Percentiles rank a stretch among this genome's conserved stretches.
phyloP scores from a whole-genome alignment of 1,140 invertebrate species.

The Zaprionus lachaisei region DNA sequence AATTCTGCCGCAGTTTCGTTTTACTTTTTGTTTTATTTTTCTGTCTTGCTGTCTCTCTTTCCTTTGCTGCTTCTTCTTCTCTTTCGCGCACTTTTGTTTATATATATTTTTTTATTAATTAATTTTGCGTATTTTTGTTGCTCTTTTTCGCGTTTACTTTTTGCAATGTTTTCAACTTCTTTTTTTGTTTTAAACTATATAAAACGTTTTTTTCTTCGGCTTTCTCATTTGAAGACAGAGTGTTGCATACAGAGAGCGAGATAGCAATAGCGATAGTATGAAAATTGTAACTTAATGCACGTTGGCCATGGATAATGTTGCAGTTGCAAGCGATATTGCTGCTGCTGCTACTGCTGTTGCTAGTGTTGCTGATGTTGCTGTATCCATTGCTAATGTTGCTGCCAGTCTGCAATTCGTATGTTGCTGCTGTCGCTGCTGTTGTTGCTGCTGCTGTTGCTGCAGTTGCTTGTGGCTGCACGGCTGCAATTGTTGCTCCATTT shows the following conservation, averaged over 20 bases:
- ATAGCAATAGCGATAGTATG: conserved; percentile 6
- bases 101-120: conserved; percentile 24
- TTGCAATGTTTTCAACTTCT: conserved; percentile 30
- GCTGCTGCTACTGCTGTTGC: conserved; percentile 8
- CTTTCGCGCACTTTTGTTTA: conserved; percentile 38
- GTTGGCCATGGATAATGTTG: conserved; percentile 24
- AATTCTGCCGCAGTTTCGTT: conserved; percentile 58
- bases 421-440: conserved; percentile 31
- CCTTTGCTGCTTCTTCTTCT: conserved; percentile 32
- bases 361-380: conserved; percentile 23
- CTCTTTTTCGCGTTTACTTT: conserved; percentile 39
- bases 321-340: conserved; percentile 2
- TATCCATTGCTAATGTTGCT: conserved; percentile 15
- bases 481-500: conserved; percentile 54
- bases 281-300: conserved; percentile 25
- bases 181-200: conserved; percentile 52
- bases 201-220: conserved; percentile 51
- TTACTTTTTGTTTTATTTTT: conserved; percentile 30
- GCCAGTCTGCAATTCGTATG: conserved; percentile 20
- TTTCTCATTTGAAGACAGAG: conserved; percentile 55
- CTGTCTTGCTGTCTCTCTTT: conserved; percentile 12
- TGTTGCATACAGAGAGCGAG: conserved; percentile 4
- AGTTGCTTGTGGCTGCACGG: conserved; percentile 33
- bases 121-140: conserved; percentile 35
- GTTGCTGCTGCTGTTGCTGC: conserved; percentile 12